These are phyloP conservation scores for Turnix velox DNA, from an alignment of 2,113 vertebrate genomes.

Conservation along the genomic window DNA sequence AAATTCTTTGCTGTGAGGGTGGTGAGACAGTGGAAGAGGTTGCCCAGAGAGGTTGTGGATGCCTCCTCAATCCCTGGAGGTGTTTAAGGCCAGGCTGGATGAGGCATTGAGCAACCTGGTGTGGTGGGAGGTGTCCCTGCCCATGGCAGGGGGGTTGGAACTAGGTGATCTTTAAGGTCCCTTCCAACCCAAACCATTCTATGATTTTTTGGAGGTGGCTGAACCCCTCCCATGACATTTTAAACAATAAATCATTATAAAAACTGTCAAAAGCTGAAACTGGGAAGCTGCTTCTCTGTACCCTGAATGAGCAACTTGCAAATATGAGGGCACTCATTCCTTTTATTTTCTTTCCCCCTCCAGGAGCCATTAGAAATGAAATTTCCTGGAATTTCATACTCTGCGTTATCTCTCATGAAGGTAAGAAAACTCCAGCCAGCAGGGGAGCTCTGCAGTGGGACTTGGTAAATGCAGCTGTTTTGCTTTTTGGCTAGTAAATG, in stretches of 20 bases:
- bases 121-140: too few relatives aligned
- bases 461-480: neutral
- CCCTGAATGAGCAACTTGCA: neutral
- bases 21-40: too few relatives aligned
- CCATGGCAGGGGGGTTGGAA: too few relatives aligned
- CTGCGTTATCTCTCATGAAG: conserved; percentile 89
- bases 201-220: neutral
- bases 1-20: too few relatives aligned
- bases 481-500: neutral
- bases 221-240: neutral
- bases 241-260: neutral
- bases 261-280: neutral
- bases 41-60: too few relatives aligned
- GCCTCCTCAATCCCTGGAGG: too few relatives aligned
- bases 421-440: conserved; percentile 56
- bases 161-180: too few relatives aligned
- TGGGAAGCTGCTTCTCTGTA: neutral
- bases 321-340: neutral
- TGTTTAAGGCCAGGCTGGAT: too few relatives aligned
- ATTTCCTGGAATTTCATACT: conserved; percentile 83
- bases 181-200: too few relatives aligned
- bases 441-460: neutral
- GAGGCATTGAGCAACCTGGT: too few relatives aligned
- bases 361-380: conserved; percentile 89
- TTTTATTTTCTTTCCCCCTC: neutral